Evolutionary conservation across 37 sponge, comb jelly and placozoan species (phyloP).

Genomic region (Amphimedon queenslandica): DNA sequence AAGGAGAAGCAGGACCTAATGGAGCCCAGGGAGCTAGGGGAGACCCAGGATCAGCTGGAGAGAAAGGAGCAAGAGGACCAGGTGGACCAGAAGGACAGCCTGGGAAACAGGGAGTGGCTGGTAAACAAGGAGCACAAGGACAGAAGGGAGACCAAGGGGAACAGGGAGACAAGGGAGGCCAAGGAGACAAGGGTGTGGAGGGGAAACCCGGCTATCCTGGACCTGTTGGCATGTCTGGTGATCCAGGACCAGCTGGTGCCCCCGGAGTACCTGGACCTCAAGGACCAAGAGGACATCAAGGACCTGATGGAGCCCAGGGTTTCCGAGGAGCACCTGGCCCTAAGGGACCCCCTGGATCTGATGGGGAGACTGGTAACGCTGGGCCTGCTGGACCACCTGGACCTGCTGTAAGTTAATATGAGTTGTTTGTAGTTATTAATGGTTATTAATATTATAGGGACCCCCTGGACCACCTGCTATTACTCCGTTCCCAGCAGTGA

Average conservation of each 20-base stretch:
- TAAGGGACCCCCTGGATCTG: constrained; percentile 52
- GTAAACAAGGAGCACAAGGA: constrained; percentile 43
- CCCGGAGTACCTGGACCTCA: constrained; percentile 35
- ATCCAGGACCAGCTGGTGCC: constrained; percentile 61
- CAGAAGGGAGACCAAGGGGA: constrained; percentile 29
- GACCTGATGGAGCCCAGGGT: constrained; percentile 35
- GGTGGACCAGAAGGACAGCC: constrained; percentile 2
- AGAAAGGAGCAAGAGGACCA: constrained; percentile 11
- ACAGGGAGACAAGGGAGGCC: constrained; percentile 24
- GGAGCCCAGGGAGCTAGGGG: constrained; percentile 48
- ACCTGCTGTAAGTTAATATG: constrained; percentile 32
- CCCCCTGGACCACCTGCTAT: constrained; percentile 56
- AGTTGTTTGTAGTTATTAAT: not conserved
- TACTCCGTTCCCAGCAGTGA: not conserved
- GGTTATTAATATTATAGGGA: constrained; percentile 31
- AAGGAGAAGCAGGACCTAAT: constrained; percentile 20
- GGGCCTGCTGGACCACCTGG: constrained; percentile 49
- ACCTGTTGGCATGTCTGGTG: constrained; percentile 66
- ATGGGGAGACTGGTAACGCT: constrained; percentile 45
- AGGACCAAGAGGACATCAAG: constrained; percentile 45
- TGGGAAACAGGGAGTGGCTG: constrained; percentile 24
- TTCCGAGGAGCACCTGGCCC: constrained; percentile 31
- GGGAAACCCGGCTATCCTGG: constrained; percentile 43
- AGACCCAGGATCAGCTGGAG: constrained; percentile 21
- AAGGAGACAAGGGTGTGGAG: constrained; percentile 57